These are phyloP conservation scores for Drosophila ezoana DNA, from an alignment of 2,888 invertebrate species.

Conservation along the genomic window DNA sequence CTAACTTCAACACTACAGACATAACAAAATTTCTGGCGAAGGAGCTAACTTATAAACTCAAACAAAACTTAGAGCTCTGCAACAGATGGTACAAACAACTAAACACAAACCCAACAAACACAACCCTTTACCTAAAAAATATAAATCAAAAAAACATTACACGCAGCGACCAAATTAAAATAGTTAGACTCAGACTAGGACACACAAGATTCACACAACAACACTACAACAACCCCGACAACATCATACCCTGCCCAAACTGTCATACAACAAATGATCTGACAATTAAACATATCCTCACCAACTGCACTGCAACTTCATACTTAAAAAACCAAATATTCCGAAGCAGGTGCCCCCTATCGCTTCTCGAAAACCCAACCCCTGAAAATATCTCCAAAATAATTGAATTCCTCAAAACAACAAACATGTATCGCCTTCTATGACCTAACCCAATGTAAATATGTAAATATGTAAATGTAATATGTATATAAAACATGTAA, in stretches of 20 bases:
- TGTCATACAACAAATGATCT: conserved; percentile 4
- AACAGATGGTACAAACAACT: conserved; percentile 1
- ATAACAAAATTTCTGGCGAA: not conserved
- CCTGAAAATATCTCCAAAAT: not conserved
- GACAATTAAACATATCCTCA: conserved; percentile 10
- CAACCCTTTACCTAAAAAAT: conserved; percentile 9
- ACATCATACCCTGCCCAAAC: conserved; percentile 6
- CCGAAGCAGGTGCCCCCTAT: conserved; percentile 1
- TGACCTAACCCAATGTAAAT: too few relatives aligned
- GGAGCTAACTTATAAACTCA: not conserved
- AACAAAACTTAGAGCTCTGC: not conserved
- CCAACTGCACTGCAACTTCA: conserved; percentile 7
- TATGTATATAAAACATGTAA: too few relatives aligned
- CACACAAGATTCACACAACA: conserved; percentile 13
- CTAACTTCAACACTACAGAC: conserved; percentile 1
- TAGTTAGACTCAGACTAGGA: conserved; percentile 8
- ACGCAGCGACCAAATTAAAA: conserved; percentile 11
- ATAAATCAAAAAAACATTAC: conserved; percentile 7
- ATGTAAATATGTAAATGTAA: too few relatives aligned
- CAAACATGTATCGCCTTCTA: not conserved
- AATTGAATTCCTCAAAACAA: conserved; percentile 1
- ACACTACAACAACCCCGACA: conserved; percentile 3
- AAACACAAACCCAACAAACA: not conserved
- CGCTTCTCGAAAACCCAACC: conserved; percentile 3
- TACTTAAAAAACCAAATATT: conserved; percentile 8